Evolutionary conservation across 2,888 invertebrate species (phyloP), one percentile per base, ranked within the genome.

Genomic region (Camponotus fellah): DNA sequence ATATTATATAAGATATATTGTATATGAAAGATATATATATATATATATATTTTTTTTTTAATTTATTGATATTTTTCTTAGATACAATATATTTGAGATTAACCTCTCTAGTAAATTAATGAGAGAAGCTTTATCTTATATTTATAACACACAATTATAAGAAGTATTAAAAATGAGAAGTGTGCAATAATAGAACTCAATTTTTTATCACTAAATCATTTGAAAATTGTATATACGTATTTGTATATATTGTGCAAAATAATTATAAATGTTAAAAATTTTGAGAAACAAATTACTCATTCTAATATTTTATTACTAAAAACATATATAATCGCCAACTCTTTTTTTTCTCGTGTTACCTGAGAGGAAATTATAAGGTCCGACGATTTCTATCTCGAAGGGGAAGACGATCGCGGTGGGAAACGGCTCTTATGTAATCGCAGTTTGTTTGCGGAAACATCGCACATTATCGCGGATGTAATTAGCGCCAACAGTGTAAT

Each of bases 401-500:
- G 17, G 43, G 40, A 34, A 49, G 46, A 46, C 9, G 37, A 14
- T 12, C 46, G 40, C 76, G 6, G 26, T 71, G 71, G 21, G 86
- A 84, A 81, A 66, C 74, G 68, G 34, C 65, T 82, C 89, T 89
- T 75, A 74, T 3, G 64, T 84, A 89, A 89, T 86, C 82, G 43
- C 62, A 80, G 60, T 82, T 80, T 77, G 68, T 86, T 81, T 72
- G 81, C 71, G 84, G 64, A 82, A 86, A 85, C 86, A 43, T 84
- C 80, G 46, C 26, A 49, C 65, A 43, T 72, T 60, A 68, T 46
- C 80, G 74, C 81, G 82, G 80, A 85, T 84, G 86, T 84, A 89
- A 89, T 89, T 88, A 88, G 84, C 83, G 74, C 53, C 81, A 56
- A 56, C 26, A 37, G 64, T 53, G 84, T 82, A 85, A 88, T 89